A percentile compares a stretch with the other conserved stretches of the same genome.
These are phyloP conservation scores for Coryphaenoides rupestris DNA, from an alignment of 2,113 vertebrate genomes.

Conservation along the genomic window DNA sequence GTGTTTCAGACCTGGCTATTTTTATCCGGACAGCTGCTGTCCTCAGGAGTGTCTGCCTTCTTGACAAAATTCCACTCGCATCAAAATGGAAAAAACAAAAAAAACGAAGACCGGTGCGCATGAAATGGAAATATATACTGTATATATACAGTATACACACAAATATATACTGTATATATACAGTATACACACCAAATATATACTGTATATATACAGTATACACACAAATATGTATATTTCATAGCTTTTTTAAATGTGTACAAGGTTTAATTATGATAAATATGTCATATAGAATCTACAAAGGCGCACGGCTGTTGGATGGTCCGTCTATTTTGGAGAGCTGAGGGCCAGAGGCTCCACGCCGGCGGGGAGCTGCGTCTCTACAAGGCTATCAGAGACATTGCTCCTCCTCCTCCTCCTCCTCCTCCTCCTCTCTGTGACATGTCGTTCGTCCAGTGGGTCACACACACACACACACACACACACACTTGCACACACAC, in stretches of 20 bases:
- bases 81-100: constrained; percentile 11
- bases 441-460: constrained; percentile 22
- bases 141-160: no score
- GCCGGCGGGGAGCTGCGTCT: constrained; percentile 3
- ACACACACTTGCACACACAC: no score
- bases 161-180: no score
- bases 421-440: background rate
- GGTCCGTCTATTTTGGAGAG: background rate
- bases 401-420: no score
- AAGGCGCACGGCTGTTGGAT: no score
- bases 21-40: constrained; percentile 66
- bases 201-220: no score
- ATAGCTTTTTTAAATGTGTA: no score
- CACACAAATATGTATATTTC: background rate
- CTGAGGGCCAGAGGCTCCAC: background rate
- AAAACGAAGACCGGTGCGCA: background rate
- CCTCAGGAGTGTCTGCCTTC: constrained; percentile 28
- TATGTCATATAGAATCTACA: no score
- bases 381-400: background rate
- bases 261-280: no score
- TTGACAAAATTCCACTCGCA: constrained; percentile 17
- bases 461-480: constrained; percentile 38
- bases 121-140: background rate
- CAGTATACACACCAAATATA: no score
- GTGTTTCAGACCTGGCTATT: constrained; percentile 45